Base-by-base conservation (phyloP, 2,113 vertebrate species). In the Hiodon tergisus region DNA sequence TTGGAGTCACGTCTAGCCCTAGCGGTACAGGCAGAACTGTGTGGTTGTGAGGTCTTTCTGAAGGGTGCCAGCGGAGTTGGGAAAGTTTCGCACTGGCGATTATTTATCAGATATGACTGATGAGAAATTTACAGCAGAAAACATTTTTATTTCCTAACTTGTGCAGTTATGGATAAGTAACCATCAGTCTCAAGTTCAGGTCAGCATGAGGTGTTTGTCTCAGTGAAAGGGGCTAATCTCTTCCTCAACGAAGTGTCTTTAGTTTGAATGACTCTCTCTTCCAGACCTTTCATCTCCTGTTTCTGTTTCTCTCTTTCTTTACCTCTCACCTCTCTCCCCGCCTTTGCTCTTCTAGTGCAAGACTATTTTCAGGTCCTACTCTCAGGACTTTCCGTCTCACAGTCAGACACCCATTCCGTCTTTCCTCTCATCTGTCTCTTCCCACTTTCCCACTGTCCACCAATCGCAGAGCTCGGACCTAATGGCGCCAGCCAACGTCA, bases 301-400 rank as follows among this genome's bases (percentile, higher is more conserved):
- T 82, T 85, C 83, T 78, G 6, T 74, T 53, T 77, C 68, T 55
- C 60, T 13, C 17, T 85, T 54, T 76, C 79, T 81, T 83, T 75
- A 72, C 66, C 68, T 81, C 63, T 84, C 74, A 82, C 71, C 80
- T 83, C 78, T 78, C 66, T 82, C 77, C 55, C 71, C 81, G 2
- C 11, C 80, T 59, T 62, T 71, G 75, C 0, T 83, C 78, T 84
- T 77, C 78, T 79, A 94, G 92, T 91, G 88, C 81, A 93, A 92
- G 63, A 91, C 92, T 4, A 90, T 94, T 86, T 92, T 93, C 86
- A 93, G 92, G 86, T 94, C 92, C 88, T 93, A 88, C 87, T 94
- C 93, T 69, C 92, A 94, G 88, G 91, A 93, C 79, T 93, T 90
- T 87, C 88, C 87, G 86, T 88, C 91, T 89, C 90, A 86, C 82